Conservation (phyloP, 2,113 vertebrate genomes). For the Pteruthius melanotis region DNA sequence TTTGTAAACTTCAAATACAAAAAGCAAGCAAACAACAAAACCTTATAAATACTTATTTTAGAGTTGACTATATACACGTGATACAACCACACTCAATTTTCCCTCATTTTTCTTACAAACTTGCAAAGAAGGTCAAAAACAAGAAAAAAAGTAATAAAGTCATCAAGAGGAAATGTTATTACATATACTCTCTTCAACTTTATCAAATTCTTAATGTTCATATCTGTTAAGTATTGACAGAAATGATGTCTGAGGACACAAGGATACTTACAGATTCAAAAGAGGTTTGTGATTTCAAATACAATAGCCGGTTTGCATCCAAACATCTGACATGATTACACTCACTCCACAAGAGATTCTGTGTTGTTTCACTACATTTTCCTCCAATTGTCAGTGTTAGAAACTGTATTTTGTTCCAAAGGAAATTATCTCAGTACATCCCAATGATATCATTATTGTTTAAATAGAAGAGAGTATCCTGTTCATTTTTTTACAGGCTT, state of each 20-base stretch:
- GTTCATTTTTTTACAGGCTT: background rate
- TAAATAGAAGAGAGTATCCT: constrained; percentile 34
- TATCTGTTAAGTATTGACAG: background rate
- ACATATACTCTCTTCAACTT: background rate
- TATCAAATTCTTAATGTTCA: background rate
- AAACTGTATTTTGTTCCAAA: constrained; percentile 65
- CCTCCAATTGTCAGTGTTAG: constrained; percentile 75
- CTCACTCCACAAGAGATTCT: constrained; percentile 29
- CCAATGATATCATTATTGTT: background rate
- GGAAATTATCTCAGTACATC: constrained; percentile 61
- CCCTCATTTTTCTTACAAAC: background rate
- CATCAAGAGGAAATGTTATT: background rate
- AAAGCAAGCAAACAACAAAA: background rate
- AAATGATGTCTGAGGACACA: background rate
- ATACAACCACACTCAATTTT: background rate
- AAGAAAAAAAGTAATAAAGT: background rate
- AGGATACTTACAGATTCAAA: background rate
- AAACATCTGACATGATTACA: constrained; percentile 55
- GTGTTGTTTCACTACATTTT: constrained; percentile 68
- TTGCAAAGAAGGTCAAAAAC: background rate
- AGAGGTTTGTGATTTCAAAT: background rate
- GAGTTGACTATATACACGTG: background rate
- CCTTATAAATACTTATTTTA: background rate
- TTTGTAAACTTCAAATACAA: background rate
- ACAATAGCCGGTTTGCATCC: constrained; percentile 67